These are phyloP conservation scores for Pterocles gutturalis DNA, from an alignment of 2,113 vertebrate species.

Conservation along the genomic window DNA sequence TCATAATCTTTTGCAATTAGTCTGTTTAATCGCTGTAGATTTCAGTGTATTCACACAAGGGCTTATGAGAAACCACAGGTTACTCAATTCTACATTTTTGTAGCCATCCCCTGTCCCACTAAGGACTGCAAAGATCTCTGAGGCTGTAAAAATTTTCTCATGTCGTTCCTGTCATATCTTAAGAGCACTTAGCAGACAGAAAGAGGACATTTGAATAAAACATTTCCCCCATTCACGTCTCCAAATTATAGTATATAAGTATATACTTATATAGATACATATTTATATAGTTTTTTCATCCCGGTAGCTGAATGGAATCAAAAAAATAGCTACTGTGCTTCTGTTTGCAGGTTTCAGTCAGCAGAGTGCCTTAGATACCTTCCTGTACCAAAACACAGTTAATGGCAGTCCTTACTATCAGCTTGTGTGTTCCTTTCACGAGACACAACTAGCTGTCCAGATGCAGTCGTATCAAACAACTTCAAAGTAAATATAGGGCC, in stretches of 20 bases:
- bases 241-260: background rate
- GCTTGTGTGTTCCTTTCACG: background rate
- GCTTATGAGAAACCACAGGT: background rate
- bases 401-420: background rate
- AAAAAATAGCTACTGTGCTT: background rate
- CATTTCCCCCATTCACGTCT: background rate
- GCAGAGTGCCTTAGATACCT: background rate
- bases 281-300: background rate
- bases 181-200: background rate
- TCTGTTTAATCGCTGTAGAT: background rate
- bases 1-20: background rate
- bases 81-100: background rate
- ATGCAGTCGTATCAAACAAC: background rate
- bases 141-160: background rate
- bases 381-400: background rate
- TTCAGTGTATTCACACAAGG: background rate
- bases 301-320: background rate
- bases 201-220: background rate
- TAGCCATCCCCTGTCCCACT: background rate
- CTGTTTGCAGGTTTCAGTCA: background rate
- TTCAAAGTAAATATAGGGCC: background rate
- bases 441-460: background rate
- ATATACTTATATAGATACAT: background rate
- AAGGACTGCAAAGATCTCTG: background rate
- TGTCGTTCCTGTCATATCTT: background rate